These are phyloP conservation scores for Cliona cf. orientalis DNA, from an alignment of 37 sponge, comb jelly and placozoan species.

Conservation along the genomic window DNA sequence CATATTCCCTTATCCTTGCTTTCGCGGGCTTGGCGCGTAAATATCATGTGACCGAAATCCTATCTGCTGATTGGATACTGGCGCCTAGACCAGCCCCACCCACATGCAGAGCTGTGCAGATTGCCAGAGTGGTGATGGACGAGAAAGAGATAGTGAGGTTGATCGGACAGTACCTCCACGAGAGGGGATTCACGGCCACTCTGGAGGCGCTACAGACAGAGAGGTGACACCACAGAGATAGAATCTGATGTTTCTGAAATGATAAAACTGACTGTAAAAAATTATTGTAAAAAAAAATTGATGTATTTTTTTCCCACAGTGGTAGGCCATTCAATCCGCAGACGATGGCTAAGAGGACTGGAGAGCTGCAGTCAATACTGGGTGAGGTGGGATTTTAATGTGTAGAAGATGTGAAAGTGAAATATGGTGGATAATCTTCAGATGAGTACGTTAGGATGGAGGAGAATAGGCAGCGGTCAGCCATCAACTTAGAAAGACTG, in stretches of 20 bases:
- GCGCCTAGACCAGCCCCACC: conserved; percentile 10
- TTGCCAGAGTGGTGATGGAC: conserved; percentile 35
- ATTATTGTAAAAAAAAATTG: background rate
- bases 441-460: conserved; percentile 22
- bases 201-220: conserved; percentile 34
- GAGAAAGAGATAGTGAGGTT: conserved; percentile 20
- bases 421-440: background rate
- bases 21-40: background rate
- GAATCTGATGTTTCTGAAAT: background rate
- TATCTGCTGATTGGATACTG: background rate
- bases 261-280: background rate
- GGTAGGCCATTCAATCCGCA: conserved; percentile 35
- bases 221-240: conserved; percentile 2
- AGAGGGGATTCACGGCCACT: conserved; percentile 8
- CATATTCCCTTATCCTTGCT: background rate
- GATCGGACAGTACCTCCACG: conserved; percentile 52
- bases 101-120: background rate
- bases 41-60: background rate
- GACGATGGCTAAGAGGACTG: conserved; percentile 37
- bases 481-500: conserved; percentile 6
- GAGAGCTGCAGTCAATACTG: conserved; percentile 54
- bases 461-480: background rate
- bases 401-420: background rate
- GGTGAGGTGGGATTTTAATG: conserved; percentile 8
- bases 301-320: conserved; percentile 8